Evolutionary conservation across 2,113 vertebrate genomes (phyloP).

Genomic region (Paracanthobrama guichenoti): DNA sequence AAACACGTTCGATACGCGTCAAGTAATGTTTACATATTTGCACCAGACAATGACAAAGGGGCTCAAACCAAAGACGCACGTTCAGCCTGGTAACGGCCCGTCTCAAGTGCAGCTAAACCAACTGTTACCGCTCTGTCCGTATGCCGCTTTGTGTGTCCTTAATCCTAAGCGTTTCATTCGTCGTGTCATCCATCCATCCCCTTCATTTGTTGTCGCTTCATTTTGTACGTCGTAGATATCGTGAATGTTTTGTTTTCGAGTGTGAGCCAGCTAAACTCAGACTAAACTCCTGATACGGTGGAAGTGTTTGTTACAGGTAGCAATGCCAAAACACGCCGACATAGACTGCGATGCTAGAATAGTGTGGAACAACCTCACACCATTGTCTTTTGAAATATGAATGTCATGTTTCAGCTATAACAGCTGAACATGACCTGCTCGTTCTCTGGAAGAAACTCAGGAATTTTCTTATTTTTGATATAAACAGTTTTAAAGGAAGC

Average conservation of each 20-base stretch:
- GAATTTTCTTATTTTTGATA: not conserved
- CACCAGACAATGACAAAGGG: slow-evolving; percentile 65
- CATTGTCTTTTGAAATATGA: no score
- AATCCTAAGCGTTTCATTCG: not conserved
- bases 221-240: slow-evolving; percentile 65
- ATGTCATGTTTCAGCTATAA: no score
- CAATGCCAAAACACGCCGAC: not conserved
- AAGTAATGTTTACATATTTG: slow-evolving; percentile 66
- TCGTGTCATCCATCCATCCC: slow-evolving; percentile 42
- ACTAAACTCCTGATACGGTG: slow-evolving; percentile 20
- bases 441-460: not conserved
- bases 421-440: no score
- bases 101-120: slow-evolving; percentile 26
- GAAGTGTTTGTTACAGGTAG: slow-evolving; percentile 13
- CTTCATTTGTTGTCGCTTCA: slow-evolving; percentile 66
- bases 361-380: not conserved
- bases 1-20: slow-evolving; percentile 52
- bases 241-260: slow-evolving; percentile 73
- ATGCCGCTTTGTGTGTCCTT: slow-evolving; percentile 12
- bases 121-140: not conserved
- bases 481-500: not conserved
- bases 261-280: slow-evolving; percentile 50
- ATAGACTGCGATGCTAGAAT: not conserved
- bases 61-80: slow-evolving; percentile 40
- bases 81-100: slow-evolving; percentile 34